These are phyloP conservation scores for Tetropium fuscum DNA, from an alignment of 2,888 invertebrate genomes.

Conservation along the genomic window DNA sequence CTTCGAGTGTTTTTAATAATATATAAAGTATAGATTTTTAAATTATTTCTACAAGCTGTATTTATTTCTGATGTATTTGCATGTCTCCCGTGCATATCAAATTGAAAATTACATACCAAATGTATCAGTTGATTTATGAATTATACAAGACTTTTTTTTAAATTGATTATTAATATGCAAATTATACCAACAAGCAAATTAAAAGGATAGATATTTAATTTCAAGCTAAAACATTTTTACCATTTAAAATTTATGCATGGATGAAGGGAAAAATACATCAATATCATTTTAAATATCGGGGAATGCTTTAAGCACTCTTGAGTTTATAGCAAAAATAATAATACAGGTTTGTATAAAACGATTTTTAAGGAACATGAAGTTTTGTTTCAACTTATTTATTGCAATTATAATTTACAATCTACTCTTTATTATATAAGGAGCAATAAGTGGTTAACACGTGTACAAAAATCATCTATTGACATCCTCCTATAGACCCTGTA, in stretches of 20 bases:
- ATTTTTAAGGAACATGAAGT: too few relatives aligned
- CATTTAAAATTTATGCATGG: background rate
- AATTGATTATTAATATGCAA: conserved; percentile 32
- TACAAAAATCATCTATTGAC: too few relatives aligned
- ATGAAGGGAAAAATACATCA: conserved; percentile 14
- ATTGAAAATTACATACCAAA: conserved; percentile 32
- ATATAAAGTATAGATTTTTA: conserved; percentile 31
- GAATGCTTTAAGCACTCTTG: too few relatives aligned
- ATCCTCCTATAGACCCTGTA: too few relatives aligned
- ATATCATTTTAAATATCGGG: too few relatives aligned
- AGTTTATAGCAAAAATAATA: too few relatives aligned
- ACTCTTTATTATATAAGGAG: too few relatives aligned
- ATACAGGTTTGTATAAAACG: too few relatives aligned
- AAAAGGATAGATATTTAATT: conserved; percentile 27
- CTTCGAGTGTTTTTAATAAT: conserved; percentile 23
- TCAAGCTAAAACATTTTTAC: conserved; percentile 3
- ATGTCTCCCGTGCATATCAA: conserved; percentile 36
- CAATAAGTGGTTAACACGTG: too few relatives aligned
- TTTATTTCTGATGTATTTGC: conserved; percentile 35
- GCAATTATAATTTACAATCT: too few relatives aligned
- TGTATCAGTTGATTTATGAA: conserved; percentile 33
- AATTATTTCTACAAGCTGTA: conserved; percentile 33
- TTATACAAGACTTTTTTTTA: conserved; percentile 32
- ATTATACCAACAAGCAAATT: conserved; percentile 31
- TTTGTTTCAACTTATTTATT: too few relatives aligned